Evolutionary conservation across 2,888 invertebrate genomes (phyloP), one percentile per base, ranked within the genome.

Genomic region (Lasioglossum marginatum): DNA sequence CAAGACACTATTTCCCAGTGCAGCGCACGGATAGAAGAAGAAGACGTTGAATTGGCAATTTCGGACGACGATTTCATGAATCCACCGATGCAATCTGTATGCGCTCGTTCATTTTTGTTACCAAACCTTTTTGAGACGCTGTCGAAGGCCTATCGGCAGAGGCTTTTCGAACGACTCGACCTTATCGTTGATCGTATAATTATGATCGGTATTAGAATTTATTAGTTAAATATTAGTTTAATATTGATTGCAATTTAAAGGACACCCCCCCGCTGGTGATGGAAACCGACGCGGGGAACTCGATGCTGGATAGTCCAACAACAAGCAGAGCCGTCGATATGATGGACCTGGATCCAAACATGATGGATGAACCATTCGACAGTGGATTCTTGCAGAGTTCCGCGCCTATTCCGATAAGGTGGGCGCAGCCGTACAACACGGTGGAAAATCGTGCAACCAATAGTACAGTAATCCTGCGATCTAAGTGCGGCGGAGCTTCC

Each of bases 1-100:
- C 94, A 94, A 77, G 94, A 94, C n/a, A 92, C 89, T 8, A 90
- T 89, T 71, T 93, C 94, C 6, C 93, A 94, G 63, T 94, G 93
- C 45, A 96, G 96, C 19, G 95, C 96, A 72, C 96, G 97, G 89
- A 98, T 98, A 87, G 97, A 97, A 81, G 98, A 98, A 93, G 95
- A 95, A 86, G 95, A 95, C 60, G 90, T 91, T 0, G 94, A 95
- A 88, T 85, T 94, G n/a, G 92, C 94, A 60, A 90, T 91, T 60
- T 83, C 93, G 16, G 94, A 95, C 66, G 95, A 94, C 31, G 94
- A 94, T 77, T 81, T 91, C 2, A 87, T 88, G 37, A 93, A 90
- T 81, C 89, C 92, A 43, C 90, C 92, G 10, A 75, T 85, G 19
- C 91, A 92, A 75, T 80, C 91, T 37, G 94, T 94, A 86, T 89